Percentiles rank a stretch among this genome's conserved stretches.
phyloP scores from a whole-genome alignment of 2,113 vertebrate species.

The Mobula birostris region DNA sequence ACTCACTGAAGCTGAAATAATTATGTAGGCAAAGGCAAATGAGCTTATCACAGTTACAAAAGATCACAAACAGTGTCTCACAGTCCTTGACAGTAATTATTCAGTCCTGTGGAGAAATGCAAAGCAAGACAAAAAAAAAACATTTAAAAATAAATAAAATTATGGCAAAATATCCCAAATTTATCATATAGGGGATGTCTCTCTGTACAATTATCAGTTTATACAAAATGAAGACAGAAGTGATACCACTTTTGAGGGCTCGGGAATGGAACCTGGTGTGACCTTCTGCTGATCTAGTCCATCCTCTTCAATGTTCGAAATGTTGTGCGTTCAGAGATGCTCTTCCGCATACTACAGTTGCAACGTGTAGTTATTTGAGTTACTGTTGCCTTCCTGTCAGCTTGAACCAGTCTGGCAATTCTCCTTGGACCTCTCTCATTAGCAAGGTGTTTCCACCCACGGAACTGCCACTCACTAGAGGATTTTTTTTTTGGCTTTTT shows the following conservation, averaged over 20 bases:
- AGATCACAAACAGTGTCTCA: not conserved
- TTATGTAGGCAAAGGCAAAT: not conserved
- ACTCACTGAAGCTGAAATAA: constrained; percentile 11
- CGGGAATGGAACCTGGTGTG: too few species aligned
- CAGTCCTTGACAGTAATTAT: not conserved
- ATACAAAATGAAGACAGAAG: not conserved
- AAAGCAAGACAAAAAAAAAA: not conserved
- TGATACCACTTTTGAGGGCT: not conserved
- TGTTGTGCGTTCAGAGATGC: too few species aligned
- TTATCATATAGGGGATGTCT: not conserved
- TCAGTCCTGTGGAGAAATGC: not conserved
- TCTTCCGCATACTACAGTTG: too few species aligned
- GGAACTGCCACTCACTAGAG: too few species aligned
- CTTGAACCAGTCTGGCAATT: too few species aligned
- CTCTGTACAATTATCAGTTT: not conserved
- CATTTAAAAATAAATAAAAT: not conserved
- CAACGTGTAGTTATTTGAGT: too few species aligned
- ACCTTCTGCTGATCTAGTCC: too few species aligned
- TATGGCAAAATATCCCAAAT: not conserved
- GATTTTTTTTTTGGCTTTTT: too few species aligned
- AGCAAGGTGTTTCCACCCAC: too few species aligned
- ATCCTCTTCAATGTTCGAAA: too few species aligned
- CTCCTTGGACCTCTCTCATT: too few species aligned
- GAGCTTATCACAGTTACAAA: constrained; percentile 13
- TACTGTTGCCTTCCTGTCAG: too few species aligned